A percentile compares a stretch with the other conserved stretches of the same genome.
phyloP scores from a whole-genome alignment of 2,797 vertebrate species.

The Gephyroberyx darwinii region DNA sequence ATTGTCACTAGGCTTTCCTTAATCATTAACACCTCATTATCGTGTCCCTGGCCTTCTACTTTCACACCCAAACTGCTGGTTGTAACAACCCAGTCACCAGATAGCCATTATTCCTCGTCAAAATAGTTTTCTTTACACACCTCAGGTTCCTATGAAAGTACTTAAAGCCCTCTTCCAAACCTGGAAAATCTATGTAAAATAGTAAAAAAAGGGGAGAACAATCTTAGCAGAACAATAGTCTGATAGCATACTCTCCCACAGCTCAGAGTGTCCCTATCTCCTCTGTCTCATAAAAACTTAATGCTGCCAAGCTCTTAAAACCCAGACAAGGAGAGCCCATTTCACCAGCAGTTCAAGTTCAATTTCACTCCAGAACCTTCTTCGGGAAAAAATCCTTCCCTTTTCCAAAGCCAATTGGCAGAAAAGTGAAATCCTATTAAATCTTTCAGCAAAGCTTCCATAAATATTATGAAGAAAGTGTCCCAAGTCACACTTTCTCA shows the following conservation, averaged over 20 bases:
- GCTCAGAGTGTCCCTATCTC: slow-evolving; percentile 62
- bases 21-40: slow-evolving; percentile 41
- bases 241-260: slow-evolving; percentile 56
- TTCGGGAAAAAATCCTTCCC: slow-evolving; percentile 15
- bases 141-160: slow-evolving; percentile 43
- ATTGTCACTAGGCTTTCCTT: slow-evolving; percentile 15
- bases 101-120: slow-evolving; percentile 52
- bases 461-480: slow-evolving; percentile 61
- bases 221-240: slow-evolving; percentile 60
- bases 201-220: slow-evolving; percentile 41
- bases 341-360: slow-evolving; percentile 64
- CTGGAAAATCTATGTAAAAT: slow-evolving; percentile 54
- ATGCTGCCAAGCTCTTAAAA: slow-evolving; percentile 74
- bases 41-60: slow-evolving; percentile 2
- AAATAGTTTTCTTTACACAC: slow-evolving; percentile 48
- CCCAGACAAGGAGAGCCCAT: slow-evolving; percentile 62
- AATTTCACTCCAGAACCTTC: slow-evolving; percentile 59
- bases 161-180: slow-evolving; percentile 50
- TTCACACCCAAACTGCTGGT: slow-evolving; percentile 12
- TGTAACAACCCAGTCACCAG: slow-evolving; percentile 40
- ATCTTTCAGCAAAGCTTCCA: slow-evolving; percentile 69
- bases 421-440: slow-evolving; percentile 70
- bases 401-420: slow-evolving; percentile 54
- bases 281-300: slow-evolving; percentile 72
- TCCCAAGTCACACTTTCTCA: slow-evolving; percentile 47